These are phyloP conservation scores for Sus cebifrons DNA, from an alignment of 2,797 vertebrate genomes.

Conservation along the genomic window DNA sequence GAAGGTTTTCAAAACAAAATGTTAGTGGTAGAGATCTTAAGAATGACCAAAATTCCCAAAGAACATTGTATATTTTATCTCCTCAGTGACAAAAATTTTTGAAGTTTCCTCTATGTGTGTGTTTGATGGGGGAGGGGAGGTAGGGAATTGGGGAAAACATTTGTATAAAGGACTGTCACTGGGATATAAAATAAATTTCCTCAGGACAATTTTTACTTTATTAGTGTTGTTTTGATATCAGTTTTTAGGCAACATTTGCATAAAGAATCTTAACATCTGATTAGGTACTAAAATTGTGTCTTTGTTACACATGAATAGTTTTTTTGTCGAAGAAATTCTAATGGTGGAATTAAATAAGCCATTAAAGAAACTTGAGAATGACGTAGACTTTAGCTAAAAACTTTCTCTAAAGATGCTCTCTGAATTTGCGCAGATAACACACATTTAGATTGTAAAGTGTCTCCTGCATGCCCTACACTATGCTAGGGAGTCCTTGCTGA, in stretches of 20 bases:
- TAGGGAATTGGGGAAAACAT: neutral
- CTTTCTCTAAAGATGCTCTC: neutral
- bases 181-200: constrained; percentile 43
- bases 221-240: constrained; percentile 33
- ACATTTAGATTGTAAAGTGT: neutral
- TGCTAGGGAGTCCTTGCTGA: neutral
- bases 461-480: neutral
- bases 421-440: neutral
- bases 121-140: neutral
- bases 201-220: constrained; percentile 35
- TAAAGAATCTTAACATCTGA: constrained; percentile 20
- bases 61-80: neutral
- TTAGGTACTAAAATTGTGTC: constrained; percentile 46
- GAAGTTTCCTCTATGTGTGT: constrained; percentile 38
- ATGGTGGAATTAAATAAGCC: constrained; percentile 37
- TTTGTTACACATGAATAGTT: constrained; percentile 34
- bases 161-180: constrained; percentile 45
- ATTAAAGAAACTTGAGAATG: neutral
- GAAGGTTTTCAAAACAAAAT: constrained; percentile 61
- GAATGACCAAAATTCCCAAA: constrained; percentile 23
- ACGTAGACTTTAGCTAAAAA: neutral
- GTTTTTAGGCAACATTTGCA: constrained; percentile 31
- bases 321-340: constrained; percentile 15
- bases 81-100: constrained; percentile 24
- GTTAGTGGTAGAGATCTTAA: constrained; percentile 65